Percentiles rank a stretch among this genome's conserved stretches.
These are phyloP conservation scores for Harlomillsia oculata DNA, from an alignment of 1,140 invertebrate genomes.

Conservation along the genomic window DNA sequence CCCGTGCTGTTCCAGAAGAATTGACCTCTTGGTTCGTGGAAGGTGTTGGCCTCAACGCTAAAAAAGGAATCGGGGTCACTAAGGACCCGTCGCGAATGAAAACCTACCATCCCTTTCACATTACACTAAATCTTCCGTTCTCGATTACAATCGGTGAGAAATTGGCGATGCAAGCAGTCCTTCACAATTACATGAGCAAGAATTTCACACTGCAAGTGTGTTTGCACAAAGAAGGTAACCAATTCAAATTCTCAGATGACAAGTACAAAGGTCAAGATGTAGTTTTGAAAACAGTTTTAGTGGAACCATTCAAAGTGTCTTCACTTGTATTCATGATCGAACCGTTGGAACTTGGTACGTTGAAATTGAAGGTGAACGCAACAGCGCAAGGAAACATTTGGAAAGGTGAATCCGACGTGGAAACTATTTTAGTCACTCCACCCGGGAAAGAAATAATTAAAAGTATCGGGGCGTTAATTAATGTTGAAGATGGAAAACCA, in stretches of 20 bases:
- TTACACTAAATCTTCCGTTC: constrained; percentile 11
- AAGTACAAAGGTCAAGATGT: constrained; percentile 59
- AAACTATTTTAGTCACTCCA: background rate
- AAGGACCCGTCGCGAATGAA: background rate
- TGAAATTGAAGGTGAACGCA: constrained; percentile 65
- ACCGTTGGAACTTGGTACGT: constrained; percentile 45
- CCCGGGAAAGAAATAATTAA: background rate
- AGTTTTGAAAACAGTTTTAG: constrained; percentile 45
- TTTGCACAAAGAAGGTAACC: background rate
- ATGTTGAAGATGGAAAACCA: constrained; percentile 45
- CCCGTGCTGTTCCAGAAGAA: constrained; percentile 67
- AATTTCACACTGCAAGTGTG: constrained; percentile 46
- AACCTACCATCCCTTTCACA: constrained; percentile 20
- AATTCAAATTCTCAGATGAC: constrained; percentile 9
- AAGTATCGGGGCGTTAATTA: background rate
- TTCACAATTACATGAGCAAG: constrained; percentile 58
- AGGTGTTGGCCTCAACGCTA: constrained; percentile 78
- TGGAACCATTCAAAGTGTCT: background rate
- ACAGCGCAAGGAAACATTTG: constrained; percentile 36
- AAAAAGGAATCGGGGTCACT: constrained; percentile 45
- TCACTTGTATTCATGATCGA: background rate
- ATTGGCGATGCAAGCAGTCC: constrained; percentile 51
- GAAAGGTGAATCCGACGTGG: background rate
- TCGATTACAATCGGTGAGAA: constrained; percentile 14
- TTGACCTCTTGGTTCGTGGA: constrained; percentile 87